Conservation (phyloP, 2,113 vertebrate species). For the Lipophrys pholis region DNA sequence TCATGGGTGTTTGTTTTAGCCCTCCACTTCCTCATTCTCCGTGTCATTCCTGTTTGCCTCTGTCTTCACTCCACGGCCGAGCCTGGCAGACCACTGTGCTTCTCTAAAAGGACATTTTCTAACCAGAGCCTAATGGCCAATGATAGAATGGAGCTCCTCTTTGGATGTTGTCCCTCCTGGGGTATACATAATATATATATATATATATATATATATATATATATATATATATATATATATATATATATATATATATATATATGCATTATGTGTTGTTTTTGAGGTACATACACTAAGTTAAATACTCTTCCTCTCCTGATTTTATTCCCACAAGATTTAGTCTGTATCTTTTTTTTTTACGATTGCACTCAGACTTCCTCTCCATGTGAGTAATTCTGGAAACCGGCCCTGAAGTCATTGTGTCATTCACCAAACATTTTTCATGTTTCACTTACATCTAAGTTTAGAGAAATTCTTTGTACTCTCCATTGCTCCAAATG, state of each 20-base stretch:
- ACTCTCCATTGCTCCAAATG: too few relatives aligned
- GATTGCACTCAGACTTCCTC: too few relatives aligned
- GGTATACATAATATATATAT: slow-evolving; percentile 60
- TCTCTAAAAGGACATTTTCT: slow-evolving; percentile 63
- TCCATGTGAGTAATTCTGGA: too few relatives aligned
- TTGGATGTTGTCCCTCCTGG: slow-evolving; percentile 30
- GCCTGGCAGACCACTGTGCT: slow-evolving; percentile 56
- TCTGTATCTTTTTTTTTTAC: neutral
- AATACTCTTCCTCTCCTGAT: slow-evolving; percentile 21
- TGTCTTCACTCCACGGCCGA: slow-evolving; percentile 5
- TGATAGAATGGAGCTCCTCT: slow-evolving; percentile 47
- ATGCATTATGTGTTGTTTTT: slow-evolving; percentile 33
- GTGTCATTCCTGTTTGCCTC: slow-evolving; percentile 33
- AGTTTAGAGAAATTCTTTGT: too few relatives aligned
- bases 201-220: too few relatives aligned
- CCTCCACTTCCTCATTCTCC: neutral
- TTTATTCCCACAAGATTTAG: slow-evolving; percentile 4
- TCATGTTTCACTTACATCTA: too few relatives aligned
- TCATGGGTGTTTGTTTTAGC: slow-evolving; percentile 1
- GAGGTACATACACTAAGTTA: slow-evolving; percentile 26
- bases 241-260: too few relatives aligned
- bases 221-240: too few relatives aligned
- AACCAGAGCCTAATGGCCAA: slow-evolving; percentile 30
- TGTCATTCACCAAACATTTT: too few relatives aligned
- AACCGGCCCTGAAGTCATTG: too few relatives aligned